phyloP scores from a whole-genome alignment of 2,888 invertebrate species.

The Tipula lateralis region DNA sequence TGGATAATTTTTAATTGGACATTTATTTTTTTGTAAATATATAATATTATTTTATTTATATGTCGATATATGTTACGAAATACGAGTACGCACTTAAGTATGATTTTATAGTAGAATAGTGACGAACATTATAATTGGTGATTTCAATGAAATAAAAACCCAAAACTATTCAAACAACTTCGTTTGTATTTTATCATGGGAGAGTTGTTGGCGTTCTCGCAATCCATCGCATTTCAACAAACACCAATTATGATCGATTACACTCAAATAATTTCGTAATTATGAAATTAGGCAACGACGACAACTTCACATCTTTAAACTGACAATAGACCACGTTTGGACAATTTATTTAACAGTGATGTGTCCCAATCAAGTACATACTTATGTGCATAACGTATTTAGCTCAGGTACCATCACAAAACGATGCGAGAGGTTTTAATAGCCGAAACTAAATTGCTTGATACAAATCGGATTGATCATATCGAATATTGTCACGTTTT shows the following conservation, averaged over 20 bases:
- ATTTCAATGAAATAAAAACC: background rate
- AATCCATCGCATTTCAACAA: background rate
- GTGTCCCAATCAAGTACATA: background rate
- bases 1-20: slow-evolving; percentile 39
- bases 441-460: background rate
- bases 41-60: slow-evolving; percentile 20
- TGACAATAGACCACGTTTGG: background rate
- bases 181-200: background rate
- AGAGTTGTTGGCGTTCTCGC: background rate
- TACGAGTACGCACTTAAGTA: no score
- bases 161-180: background rate
- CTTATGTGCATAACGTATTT: background rate
- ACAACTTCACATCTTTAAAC: background rate
- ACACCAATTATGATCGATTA: background rate
- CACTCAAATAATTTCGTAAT: background rate
- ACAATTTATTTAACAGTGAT: background rate
- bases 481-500: background rate
- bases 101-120: background rate
- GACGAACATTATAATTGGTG: background rate
- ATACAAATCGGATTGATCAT: background rate
- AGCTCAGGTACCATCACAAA: background rate
- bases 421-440: background rate
- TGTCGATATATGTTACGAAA: background rate
- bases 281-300: background rate
- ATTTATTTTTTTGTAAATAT: background rate